These are phyloP conservation scores for Zeugodacus cucurbitae DNA, from an alignment of 1,140 invertebrate species.

Conservation along the genomic window DNA sequence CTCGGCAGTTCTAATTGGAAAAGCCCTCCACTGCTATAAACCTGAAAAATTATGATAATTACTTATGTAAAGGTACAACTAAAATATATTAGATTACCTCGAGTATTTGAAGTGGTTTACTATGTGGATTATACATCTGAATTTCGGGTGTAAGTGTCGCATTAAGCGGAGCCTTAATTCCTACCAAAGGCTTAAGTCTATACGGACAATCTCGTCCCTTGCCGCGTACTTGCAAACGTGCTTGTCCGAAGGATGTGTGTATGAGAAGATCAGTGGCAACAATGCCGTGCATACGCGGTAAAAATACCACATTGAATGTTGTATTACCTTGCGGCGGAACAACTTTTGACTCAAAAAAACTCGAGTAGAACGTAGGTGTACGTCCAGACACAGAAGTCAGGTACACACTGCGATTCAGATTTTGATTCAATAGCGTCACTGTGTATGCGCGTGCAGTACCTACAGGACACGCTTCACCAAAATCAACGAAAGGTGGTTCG, in stretches of 20 bases:
- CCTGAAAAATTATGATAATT: conserved; percentile 45
- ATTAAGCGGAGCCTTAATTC: conserved; percentile 90
- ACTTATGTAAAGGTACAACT: neutral
- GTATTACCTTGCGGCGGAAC: conserved; percentile 92
- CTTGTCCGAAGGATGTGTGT: conserved; percentile 90
- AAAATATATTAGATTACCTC: conserved; percentile 49
- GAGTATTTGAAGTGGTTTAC: conserved; percentile 83
- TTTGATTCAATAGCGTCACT: conserved; percentile 83
- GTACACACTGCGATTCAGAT: conserved; percentile 79
- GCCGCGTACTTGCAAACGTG: conserved; percentile 82
- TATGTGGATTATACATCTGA: conserved; percentile 93
- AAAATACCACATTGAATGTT: conserved; percentile 94
- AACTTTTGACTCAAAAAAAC: conserved; percentile 92
- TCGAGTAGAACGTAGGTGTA: conserved; percentile 90
- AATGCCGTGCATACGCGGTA: conserved; percentile 89
- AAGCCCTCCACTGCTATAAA: conserved; percentile 90
- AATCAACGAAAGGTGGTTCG: conserved; percentile 59
- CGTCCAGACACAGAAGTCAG: conserved; percentile 88
- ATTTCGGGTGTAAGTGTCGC: conserved; percentile 90
- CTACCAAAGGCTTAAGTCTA: conserved; percentile 87
- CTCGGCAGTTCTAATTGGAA: conserved; percentile 90
- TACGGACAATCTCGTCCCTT: conserved; percentile 88
- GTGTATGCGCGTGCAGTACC: conserved; percentile 84
- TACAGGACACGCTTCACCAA: conserved; percentile 74
- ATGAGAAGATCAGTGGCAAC: conserved; percentile 91